These are phyloP conservation scores for Pedionomus torquatus DNA, from an alignment of 2,113 vertebrate species.

Conservation along the genomic window DNA sequence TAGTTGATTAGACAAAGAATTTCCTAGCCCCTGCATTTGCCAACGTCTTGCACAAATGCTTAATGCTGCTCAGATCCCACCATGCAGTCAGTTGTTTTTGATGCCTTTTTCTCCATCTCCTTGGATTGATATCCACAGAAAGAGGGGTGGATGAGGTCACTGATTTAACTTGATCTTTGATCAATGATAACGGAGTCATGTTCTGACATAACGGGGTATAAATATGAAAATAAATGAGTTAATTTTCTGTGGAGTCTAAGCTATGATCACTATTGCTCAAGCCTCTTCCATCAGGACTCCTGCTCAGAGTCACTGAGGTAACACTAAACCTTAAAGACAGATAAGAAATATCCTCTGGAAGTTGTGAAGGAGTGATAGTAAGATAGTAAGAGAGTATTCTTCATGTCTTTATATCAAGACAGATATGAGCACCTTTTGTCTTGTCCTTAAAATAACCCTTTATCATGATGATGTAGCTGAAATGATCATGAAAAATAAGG, in stretches of 20 bases:
- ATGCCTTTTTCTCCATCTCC: not conserved
- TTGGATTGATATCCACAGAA: not conserved
- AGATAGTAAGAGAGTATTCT: not conserved
- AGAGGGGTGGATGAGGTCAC: not conserved
- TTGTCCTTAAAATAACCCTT: conserved; percentile 18
- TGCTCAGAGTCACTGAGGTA: not conserved
- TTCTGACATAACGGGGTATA: not conserved
- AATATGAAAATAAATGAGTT: conserved; percentile 42
- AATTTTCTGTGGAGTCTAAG: not conserved
- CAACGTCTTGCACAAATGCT: not conserved
- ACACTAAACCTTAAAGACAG: not conserved
- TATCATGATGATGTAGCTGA: not conserved
- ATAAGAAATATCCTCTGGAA: conserved; percentile 6
- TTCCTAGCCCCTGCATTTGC: not conserved
- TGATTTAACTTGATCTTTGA: not conserved
- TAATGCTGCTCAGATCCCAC: not conserved
- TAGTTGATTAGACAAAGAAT: not conserved
- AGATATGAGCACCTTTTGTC: not conserved
- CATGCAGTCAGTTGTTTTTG: not conserved
- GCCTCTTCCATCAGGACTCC: not conserved
- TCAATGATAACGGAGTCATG: not conserved
- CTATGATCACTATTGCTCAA: not conserved
- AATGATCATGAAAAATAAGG: conserved; percentile 24
- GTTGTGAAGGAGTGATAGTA: not conserved
- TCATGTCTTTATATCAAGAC: conserved; percentile 5